Evolutionary conservation across 2,797 vertebrate species (phyloP), one percentile per base, ranked within the genome.

Genomic region (Xiphophorus birchmanni): DNA sequence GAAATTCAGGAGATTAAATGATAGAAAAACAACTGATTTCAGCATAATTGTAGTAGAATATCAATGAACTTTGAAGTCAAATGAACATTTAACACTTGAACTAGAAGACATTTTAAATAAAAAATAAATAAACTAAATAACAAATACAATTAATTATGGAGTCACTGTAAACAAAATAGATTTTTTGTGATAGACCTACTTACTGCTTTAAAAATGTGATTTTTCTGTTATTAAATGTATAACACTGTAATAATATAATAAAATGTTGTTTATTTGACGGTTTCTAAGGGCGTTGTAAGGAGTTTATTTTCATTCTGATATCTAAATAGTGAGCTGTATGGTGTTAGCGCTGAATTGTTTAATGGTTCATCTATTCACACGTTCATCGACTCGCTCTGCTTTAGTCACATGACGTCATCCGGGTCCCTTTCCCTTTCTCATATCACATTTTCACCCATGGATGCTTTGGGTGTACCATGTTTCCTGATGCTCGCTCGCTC

Each of bases 401-500:
- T 58, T 82, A 65, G 8, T 40, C 37, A 40, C 73, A 73, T 81
- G 76, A 81, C 35, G 44, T 35, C 47, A 74, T 52, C 17, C 29
- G n/a, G 11, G 21, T 72, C 69, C 42, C 69, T 47, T 72, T 82
- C 73, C 40, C 73, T 77, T 69, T 63, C 75, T 82, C 37, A 15
- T 21, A 4, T 42, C 11, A 13, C 29, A 3, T 74, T 48, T 44
- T 79, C 77, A 83, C 76, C 83, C 81, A n/a, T 1, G 11, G 40
- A 32, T 32, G 42, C 18, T 7, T 45, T 29, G 5, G 1, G 32
- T 32, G 50, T 7, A 2, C 54, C n/a, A 21, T 77, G 17, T 56
- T 32, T 44, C 48, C 76, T 21, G 48, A 85, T 88, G 90, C 85
- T 90, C 86, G 86, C 80, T 75, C 21, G 78, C 73, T 32, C 80